phyloP scores from a whole-genome alignment of 2,888 invertebrate species.

The Trachelus tabidus region DNA sequence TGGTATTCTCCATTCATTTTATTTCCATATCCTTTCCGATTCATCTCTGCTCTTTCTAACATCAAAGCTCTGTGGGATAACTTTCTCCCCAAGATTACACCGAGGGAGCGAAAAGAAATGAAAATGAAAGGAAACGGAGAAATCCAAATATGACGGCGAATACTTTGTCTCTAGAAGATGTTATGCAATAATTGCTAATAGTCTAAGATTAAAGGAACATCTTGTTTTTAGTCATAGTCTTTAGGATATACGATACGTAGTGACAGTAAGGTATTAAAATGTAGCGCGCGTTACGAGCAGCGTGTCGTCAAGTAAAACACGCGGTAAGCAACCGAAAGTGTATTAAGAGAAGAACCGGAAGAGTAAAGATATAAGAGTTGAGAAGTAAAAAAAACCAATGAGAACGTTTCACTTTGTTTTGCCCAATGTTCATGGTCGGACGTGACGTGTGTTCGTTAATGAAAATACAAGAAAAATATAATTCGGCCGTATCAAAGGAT shows the following conservation, averaged over 20 bases:
- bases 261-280: slow-evolving; percentile 40
- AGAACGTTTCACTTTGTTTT: too few species aligned
- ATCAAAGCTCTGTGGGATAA: neutral
- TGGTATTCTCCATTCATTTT: neutral
- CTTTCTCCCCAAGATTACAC: neutral
- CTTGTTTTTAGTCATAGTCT: slow-evolving; percentile 39
- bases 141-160: neutral
- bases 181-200: neutral
- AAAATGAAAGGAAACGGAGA: neutral
- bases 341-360: neutral
- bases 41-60: neutral
- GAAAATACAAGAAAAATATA: too few species aligned
- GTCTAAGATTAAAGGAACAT: neutral
- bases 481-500: too few species aligned
- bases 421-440: too few species aligned
- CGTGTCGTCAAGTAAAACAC: neutral
- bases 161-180: neutral
- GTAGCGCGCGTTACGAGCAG: slow-evolving; percentile 11
- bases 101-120: neutral
- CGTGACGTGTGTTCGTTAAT: too few species aligned
- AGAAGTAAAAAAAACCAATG: too few species aligned
- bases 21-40: neutral
- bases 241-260: slow-evolving; percentile 37
- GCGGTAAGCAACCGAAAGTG: neutral
- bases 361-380: too few species aligned